Evolutionary conservation across 2,113 vertebrate species (phyloP), one percentile per base, ranked within the genome.

Genomic region (Oryzias melastigma): DNA sequence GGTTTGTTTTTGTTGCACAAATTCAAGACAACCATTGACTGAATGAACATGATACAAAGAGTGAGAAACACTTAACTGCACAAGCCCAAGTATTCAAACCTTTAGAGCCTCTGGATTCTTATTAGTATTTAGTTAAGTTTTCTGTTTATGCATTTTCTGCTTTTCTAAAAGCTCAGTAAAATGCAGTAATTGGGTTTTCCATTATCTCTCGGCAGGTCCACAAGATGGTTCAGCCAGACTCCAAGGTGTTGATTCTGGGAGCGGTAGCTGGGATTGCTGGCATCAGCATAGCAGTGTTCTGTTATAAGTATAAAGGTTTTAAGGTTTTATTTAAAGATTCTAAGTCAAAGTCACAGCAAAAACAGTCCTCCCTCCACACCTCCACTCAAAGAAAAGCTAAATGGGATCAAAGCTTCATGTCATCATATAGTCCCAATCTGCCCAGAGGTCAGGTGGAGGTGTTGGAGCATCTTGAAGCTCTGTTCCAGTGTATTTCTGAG

Each of bases 241-340:
- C 85, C 75, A 96, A 87, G 90, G 87, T 89, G 65, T 76, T 98
- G 56, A 70, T 95, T 43, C 71, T 99, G 81, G 93, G 94, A 58
- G 74, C 94, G 19, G 55, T 98, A 90, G 93, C 93, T 22, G 95
- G 96, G 54, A 92, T 93, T 55, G 93, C 96, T 5, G 96, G 96
- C 27, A 66, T 98, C 68, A 90, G 93, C 78, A 63, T 97, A 73
- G 90, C 93, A 1, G 76, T 92, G 16, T 47, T 93, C 45, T 95
- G 89, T 87, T 97, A 93, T 85, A 91, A 49, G 54, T 97, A 93
- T 85, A 91, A 51, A 54, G 81, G 60, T 47, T 85, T 85, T 15
- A 92, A 78, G 59, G 62, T n/a, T n/a, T n/a, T n/a, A n/a, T n/a
- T n/a, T n/a, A n/a, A n/a, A n/a, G n/a, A n/a, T n/a, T n/a, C n/a